Base-by-base conservation (phyloP, 2,797 vertebrate genomes). In the Pteropus rufus region DNA sequence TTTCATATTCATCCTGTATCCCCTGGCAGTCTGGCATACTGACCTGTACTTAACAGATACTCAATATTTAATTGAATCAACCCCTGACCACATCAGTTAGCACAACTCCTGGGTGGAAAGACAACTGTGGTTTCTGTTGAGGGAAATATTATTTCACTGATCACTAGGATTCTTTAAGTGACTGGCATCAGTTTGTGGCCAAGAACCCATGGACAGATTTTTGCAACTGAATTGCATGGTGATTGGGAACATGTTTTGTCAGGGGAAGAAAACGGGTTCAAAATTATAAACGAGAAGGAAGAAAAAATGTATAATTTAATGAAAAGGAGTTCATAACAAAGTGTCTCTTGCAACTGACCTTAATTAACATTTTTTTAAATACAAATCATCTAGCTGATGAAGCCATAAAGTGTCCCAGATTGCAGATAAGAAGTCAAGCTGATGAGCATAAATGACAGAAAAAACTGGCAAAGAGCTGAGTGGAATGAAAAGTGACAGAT, bases 251-350 rank as follows among this genome's bases (percentile, higher is more conserved):
- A 84, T 29, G 29, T 54, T 96, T 94, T 91, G 69, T 91, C 34
- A 76, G 93, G n/a, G 62, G 24, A 65, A 88, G 62, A 85, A 97
- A 93, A 73, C 0, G 4, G 29, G 10, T 62, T 85, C 44, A 41
- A 92, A 95, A 23, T 3, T 79, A 65, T 39, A 85, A 76, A 81
- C 6, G 29, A 81, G 75, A 95, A 94, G 36, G 14, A 90, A 95
- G 16, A 7, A 80, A 34, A 73, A 58, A 56, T 19, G 4, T 19
- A 36, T 64, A 23, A 39, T 26, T 92, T 88, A 89, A 67, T 2
- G 14, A 83, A 96, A 91, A 80, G 54, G 39, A 9, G 1, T 56
- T 67, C 76, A 89, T 10, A 16, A 4, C 26, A 77, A 84, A 16
- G 10, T 79, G 36, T 60, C 56, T 75, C 44, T 6, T 58, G 19